phyloP scores from a whole-genome alignment of 2,113 vertebrate species.

The Hippocampus abdominalis region DNA sequence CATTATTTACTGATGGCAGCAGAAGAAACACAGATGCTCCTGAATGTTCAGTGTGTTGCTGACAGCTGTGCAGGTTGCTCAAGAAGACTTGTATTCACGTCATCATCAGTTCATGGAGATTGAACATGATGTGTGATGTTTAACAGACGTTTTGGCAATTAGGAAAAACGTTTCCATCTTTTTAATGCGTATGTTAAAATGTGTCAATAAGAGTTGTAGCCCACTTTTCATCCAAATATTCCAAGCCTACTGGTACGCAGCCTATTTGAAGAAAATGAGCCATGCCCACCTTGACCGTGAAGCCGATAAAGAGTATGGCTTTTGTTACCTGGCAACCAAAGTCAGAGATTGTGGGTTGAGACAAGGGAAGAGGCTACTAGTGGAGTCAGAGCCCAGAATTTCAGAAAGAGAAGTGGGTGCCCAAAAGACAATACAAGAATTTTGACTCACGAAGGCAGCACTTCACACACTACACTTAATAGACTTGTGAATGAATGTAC shows the following conservation, averaged over 20 bases:
- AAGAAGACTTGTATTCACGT: constrained; percentile 13
- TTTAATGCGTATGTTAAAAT: neutral
- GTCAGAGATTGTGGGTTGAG: neutral
- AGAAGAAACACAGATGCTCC: constrained; percentile 34
- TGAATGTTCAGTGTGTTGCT: constrained; percentile 14
- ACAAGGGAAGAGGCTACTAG: neutral
- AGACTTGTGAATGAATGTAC: neutral
- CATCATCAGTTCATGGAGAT: constrained; percentile 17
- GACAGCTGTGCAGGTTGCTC: constrained; percentile 28
- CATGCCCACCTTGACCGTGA: neutral
- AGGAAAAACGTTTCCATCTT: neutral
- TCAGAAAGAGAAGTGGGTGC: neutral
- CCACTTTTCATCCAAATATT: neutral
- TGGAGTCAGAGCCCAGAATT: neutral
- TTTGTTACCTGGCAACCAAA: neutral
- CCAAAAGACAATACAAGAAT: neutral
- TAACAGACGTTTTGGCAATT: neutral
- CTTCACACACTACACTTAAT: neutral
- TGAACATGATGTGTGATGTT: constrained; percentile 10
- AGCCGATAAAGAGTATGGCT: neutral
- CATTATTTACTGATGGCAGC: constrained; percentile 48
- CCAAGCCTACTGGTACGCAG: neutral
- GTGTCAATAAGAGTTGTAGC: neutral
- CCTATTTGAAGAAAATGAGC: neutral
- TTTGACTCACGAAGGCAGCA: neutral